Conservation (phyloP, 2,888 invertebrate species). For the Drosophila borealis region DNA sequence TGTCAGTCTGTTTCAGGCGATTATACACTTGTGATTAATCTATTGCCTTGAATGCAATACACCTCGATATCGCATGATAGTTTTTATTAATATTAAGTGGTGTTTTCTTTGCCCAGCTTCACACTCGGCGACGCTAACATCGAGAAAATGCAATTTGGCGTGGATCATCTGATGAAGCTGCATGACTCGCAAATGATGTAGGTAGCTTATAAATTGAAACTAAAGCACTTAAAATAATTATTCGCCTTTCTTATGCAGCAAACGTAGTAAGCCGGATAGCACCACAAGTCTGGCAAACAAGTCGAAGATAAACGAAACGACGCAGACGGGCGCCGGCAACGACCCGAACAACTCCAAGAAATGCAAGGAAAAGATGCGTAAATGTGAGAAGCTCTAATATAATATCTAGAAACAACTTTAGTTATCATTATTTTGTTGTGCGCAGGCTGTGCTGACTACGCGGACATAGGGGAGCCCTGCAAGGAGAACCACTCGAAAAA, state of each 20-base stretch:
- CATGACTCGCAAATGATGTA: conserved; percentile 75
- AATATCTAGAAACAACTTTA: neutral
- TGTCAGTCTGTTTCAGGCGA: neutral
- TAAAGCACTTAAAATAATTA: too few species aligned
- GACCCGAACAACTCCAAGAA: conserved; percentile 72
- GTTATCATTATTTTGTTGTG: neutral
- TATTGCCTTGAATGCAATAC: neutral
- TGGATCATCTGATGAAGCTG: conserved; percentile 79
- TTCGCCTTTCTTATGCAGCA: conserved; percentile 29
- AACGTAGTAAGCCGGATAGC: conserved; percentile 71
- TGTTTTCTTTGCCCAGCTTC: conserved; percentile 50
- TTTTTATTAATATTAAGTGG: conserved; percentile 11
- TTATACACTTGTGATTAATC: neutral
- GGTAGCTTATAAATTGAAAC: conserved; percentile 21
- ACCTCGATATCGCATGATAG: neutral
- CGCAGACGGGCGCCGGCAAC: conserved; percentile 61
- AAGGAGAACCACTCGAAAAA: conserved; percentile 84
- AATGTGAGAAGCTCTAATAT: conserved; percentile 68
- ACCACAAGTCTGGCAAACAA: conserved; percentile 55
- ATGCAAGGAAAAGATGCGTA: conserved; percentile 82
- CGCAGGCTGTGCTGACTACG: conserved; percentile 81
- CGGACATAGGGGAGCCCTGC: conserved; percentile 83
- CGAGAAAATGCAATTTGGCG: conserved; percentile 79
- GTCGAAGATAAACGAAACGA: conserved; percentile 53
- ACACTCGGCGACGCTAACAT: conserved; percentile 72